Conservation (phyloP, 2,797 vertebrate genomes). For the Lacerta viridis region DNA sequence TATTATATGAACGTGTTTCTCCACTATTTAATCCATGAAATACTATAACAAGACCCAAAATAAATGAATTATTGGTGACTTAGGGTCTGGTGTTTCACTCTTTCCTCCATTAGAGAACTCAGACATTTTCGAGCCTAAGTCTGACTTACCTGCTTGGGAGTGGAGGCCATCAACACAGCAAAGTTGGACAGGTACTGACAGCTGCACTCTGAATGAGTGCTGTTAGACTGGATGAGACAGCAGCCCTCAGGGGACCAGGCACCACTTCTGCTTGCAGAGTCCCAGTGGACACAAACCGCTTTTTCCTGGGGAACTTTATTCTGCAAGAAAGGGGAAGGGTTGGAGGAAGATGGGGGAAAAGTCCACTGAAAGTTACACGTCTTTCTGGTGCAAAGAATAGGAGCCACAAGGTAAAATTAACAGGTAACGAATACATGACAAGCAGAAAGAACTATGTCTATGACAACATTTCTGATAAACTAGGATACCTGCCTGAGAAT, state of each 20-base stretch:
- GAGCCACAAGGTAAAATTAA: too few species aligned
- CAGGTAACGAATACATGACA: neutral
- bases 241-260: conserved; percentile 20
- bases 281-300: conserved; percentile 9
- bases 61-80: neutral
- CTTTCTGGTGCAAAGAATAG: neutral
- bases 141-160: neutral
- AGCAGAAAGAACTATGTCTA: neutral
- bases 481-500: too few species aligned
- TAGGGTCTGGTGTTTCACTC: neutral
- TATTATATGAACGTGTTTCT: neutral
- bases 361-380: neutral
- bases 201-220: conserved; percentile 26
- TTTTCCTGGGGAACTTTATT: neutral
- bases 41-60: neutral
- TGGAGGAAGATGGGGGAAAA: neutral
- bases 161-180: conserved; percentile 40
- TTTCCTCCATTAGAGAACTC: neutral
- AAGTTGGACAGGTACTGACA: conserved; percentile 39
- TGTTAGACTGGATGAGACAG: conserved; percentile 2
- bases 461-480: neutral
- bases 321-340: neutral
- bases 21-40: neutral
- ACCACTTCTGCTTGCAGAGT: neutral
- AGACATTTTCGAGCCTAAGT: neutral